Base-by-base conservation (phyloP, 2,797 vertebrate genomes). In the Clarias platycephalus region DNA sequence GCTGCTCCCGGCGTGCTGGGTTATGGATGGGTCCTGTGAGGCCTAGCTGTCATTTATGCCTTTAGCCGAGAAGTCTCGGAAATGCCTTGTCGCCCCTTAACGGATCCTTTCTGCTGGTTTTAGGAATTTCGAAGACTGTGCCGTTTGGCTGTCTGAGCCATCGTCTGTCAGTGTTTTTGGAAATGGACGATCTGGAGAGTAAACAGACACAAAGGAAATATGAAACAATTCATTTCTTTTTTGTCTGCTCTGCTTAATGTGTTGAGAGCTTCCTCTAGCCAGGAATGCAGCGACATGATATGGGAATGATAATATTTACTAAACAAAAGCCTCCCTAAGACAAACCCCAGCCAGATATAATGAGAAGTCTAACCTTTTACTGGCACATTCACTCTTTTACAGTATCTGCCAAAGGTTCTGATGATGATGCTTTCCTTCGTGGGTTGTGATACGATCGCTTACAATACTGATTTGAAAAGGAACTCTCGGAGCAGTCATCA, bases 291-390 rank as follows among this genome's bases (percentile, higher is more conserved):
- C 83, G 80, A 89, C 80, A 76, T 74, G 16, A 84, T 62, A 24
- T 57, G 9, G 74, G 88, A 88, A 90, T 89, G 85, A 86, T 88
- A 91, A 86, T 89, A 88, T 91, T 89, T 90, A 88, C 83, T 72
- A 86, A 89, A 88, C 85, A 78, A 87, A 91, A 76, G 71, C 79
- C 86, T 83, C 79, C 83, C 82, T 70, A 66, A 86, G 82, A 85
- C 84, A 49, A 57, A 88, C 37, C 70, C 44, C 83, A 72, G 58
- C 72, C 82, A 80, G 86, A 85, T 83, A 82, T 76, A 83, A 82
- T 7, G 40, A 82, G 70, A 53, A 85, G 40, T 76, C 74, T 24
- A 62, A 72, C 80, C 74, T 77, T 16, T 70, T 57, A 58, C 79
- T 85, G 80, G 57, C 67, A 74, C 53, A 68, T 80, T 67, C 75